A percentile compares a stretch with the other conserved stretches of the same genome.
These are phyloP conservation scores for Hemibagrus wyckioides DNA, from an alignment of 2,113 vertebrate genomes.

Conservation along the genomic window DNA sequence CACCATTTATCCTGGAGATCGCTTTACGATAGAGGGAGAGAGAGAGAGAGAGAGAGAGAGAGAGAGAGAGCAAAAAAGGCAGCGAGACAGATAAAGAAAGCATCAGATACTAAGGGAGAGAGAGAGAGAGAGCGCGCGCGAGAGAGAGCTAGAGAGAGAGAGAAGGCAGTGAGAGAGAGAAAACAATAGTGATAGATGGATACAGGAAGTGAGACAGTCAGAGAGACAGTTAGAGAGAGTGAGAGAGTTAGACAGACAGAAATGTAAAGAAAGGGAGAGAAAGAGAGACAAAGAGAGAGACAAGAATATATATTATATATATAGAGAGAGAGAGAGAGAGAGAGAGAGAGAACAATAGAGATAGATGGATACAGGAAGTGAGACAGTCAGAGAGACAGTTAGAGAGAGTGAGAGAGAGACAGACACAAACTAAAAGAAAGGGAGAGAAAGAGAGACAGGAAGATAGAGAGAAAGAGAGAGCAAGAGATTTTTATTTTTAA, in stretches of 20 bases:
- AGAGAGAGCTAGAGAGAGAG: neutral
- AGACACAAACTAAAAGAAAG: neutral
- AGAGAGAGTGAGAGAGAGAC: neutral
- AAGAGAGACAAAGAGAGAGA: neutral
- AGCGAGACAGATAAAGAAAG: too few species aligned
- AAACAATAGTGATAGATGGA: too few species aligned
- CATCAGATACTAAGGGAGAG: too few species aligned
- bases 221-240: neutral
- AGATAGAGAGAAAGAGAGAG: neutral
- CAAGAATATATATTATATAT: too few species aligned
- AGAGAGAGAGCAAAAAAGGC: too few species aligned
- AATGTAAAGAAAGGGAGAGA: neutral
- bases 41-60: neutral
- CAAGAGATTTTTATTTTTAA: neutral
- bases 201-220: too few species aligned
- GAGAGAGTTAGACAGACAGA: too few species aligned
- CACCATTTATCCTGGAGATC: neutral
- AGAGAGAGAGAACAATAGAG: neutral
- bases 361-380: neutral
- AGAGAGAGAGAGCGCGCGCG: neutral
- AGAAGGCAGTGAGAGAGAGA: neutral
- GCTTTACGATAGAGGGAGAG: neutral
- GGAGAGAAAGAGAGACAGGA: neutral
- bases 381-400: neutral
- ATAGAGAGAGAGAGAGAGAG: neutral